Percentiles rank a stretch among this genome's conserved stretches.
phyloP scores from a whole-genome alignment of 2,888 invertebrate genomes.

The Hyalella azteca region DNA sequence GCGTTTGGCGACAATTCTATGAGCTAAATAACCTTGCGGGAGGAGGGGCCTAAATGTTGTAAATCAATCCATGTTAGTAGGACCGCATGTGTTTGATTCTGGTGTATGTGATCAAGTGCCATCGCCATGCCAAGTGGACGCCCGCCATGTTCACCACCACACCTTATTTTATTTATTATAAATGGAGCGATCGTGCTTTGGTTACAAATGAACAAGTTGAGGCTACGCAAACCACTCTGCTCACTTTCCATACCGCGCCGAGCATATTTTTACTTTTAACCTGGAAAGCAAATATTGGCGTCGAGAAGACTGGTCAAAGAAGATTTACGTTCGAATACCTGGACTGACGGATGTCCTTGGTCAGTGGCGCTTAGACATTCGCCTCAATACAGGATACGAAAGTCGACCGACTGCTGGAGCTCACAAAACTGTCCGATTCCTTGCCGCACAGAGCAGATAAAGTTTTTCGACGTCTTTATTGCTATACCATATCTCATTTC shows the following conservation, averaged over 20 bases:
- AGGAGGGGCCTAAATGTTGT: conserved; percentile 53
- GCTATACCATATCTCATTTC: conserved; percentile 35
- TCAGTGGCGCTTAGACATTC: conserved; percentile 30
- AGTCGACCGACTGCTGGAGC: not conserved
- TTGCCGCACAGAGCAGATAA: conserved; percentile 29
- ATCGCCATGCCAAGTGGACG: conserved; percentile 41
- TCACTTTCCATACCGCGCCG: conserved; percentile 4
- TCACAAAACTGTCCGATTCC: conserved; percentile 8
- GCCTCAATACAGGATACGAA: conserved; percentile 27
- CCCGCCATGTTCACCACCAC: conserved; percentile 40
- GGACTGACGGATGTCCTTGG: conserved; percentile 38
- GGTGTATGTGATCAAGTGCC: conserved; percentile 47
- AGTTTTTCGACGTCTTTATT: conserved; percentile 36
- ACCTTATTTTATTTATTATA: conserved; percentile 40
- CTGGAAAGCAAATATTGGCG: conserved; percentile 30
- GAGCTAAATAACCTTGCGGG: conserved; percentile 39
- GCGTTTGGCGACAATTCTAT: conserved; percentile 37
- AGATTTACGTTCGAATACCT: conserved; percentile 38
- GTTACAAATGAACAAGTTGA: conserved; percentile 34
- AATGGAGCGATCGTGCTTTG: conserved; percentile 37
- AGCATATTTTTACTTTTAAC: conserved; percentile 21
- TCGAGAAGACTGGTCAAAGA: conserved; percentile 2
- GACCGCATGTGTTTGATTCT: conserved; percentile 56
- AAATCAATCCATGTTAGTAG: conserved; percentile 57
- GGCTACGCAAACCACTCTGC: conserved; percentile 17